Evolutionary conservation across 2,797 vertebrate species (phyloP).

Genomic region (Buphagus erythrorhynchus): DNA sequence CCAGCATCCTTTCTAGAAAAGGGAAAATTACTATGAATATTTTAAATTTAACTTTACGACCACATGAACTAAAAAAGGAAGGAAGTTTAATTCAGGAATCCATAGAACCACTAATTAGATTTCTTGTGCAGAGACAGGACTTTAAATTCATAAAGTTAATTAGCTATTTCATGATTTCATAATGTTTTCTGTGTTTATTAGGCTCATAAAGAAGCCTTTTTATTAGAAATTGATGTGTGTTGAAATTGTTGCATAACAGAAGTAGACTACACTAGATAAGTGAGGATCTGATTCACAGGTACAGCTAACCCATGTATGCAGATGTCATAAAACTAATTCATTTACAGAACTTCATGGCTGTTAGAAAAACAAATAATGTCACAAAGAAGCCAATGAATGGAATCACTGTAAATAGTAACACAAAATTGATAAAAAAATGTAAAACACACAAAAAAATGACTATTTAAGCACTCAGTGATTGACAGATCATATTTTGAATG

Average conservation of each 20-base stretch:
- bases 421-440: not conserved
- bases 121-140: slow-evolving; percentile 31
- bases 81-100: not conserved
- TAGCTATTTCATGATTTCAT: slow-evolving; percentile 52
- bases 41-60: slow-evolving; percentile 24
- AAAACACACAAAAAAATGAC: not conserved
- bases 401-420: not conserved
- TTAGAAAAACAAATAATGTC: not conserved
- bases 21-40: not conserved
- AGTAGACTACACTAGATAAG: not conserved
- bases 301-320: not conserved
- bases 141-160: slow-evolving; percentile 67
- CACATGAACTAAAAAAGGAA: not conserved
- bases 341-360: not conserved
- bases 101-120: slow-evolving; percentile 56
- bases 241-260: not conserved
- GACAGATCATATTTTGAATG: not conserved
- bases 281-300: not conserved
- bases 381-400: not conserved
- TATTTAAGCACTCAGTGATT: not conserved
- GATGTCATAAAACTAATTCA: not conserved
- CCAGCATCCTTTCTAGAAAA: not conserved
- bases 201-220: slow-evolving; percentile 32
- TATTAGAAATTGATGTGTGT: slow-evolving; percentile 40
- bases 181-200: slow-evolving; percentile 57